These are phyloP conservation scores for Montipora efflorescens DNA, from an alignment of 64 coral and sea anemone species.

Conservation along the genomic window DNA sequence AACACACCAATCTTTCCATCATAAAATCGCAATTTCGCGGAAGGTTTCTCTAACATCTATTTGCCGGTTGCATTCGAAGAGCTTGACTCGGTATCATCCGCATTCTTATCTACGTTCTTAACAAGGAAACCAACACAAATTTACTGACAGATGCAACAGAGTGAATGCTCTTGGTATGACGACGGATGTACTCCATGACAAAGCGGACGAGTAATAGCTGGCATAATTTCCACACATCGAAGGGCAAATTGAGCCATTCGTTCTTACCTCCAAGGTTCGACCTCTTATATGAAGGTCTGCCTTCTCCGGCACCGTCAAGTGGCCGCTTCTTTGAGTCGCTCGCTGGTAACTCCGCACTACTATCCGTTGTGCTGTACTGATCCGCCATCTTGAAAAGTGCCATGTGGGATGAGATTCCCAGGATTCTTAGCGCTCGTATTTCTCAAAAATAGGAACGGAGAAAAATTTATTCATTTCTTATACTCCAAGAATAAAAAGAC, in stretches of 20 bases:
- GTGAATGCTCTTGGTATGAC: not conserved
- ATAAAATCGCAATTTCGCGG: slow-evolving; percentile 17
- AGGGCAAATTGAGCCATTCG: not conserved
- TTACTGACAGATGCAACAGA: slow-evolving; percentile 29
- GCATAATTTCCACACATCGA: not conserved
- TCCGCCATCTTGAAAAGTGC: slow-evolving; percentile 62
- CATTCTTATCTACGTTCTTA: not conserved
- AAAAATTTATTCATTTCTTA: too few species aligned
- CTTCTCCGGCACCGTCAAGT: slow-evolving; percentile 24
- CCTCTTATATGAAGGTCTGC: slow-evolving; percentile 45
- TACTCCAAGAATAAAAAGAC: not conserved
- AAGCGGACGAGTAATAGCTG: not conserved
- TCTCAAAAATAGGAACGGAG: not conserved
- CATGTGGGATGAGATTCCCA: slow-evolving; percentile 44
- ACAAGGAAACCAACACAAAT: not conserved
- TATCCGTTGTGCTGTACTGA: slow-evolving; percentile 20
- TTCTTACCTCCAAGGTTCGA: slow-evolving; percentile 52
- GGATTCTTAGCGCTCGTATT: slow-evolving; percentile 10
- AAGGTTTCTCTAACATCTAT: not conserved
- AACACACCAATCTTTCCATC: slow-evolving; percentile 21
- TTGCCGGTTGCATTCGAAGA: not conserved
- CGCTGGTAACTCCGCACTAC: not conserved
- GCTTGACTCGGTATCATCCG: not conserved
- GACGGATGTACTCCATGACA: slow-evolving; percentile 2
- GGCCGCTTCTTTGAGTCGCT: slow-evolving; percentile 50